phyloP scores from a whole-genome alignment of 2,113 vertebrate genomes.

The Pangasianodon gigas region DNA sequence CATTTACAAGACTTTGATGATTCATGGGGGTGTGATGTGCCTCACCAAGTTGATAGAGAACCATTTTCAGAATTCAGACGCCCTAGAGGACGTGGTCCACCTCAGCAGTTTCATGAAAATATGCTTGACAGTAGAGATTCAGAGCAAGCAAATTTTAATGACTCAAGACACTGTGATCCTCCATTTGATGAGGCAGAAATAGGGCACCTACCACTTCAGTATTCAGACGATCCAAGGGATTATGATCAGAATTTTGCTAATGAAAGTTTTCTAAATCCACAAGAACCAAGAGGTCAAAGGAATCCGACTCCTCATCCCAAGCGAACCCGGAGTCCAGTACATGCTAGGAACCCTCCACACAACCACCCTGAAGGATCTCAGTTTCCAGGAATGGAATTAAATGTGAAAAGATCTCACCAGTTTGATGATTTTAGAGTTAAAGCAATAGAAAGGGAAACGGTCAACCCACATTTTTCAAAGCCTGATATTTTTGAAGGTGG shows the following conservation, averaged over 20 bases:
- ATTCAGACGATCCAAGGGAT: background rate
- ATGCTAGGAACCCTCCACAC: constrained; percentile 9
- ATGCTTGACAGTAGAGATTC: constrained; percentile 12
- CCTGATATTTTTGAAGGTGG: background rate
- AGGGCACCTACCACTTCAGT: background rate
- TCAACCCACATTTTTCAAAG: constrained; percentile 30
- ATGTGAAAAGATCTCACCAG: constrained; percentile 32
- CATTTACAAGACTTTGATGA: constrained; percentile 64
- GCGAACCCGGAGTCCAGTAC: background rate
- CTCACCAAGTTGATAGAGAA: constrained; percentile 68
- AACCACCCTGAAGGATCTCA: constrained; percentile 60
- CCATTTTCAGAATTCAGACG: constrained; percentile 64
- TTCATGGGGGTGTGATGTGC: constrained; percentile 65
- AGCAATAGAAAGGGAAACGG: constrained; percentile 22
- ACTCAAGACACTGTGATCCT: background rate
- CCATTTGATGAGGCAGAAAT: constrained; percentile 24
- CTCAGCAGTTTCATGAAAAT: constrained; percentile 9
- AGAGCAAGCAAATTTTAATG: background rate
- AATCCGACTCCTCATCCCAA: background rate
- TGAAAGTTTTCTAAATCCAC: constrained; percentile 4
- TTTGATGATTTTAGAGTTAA: constrained; percentile 30
- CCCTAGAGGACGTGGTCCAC: constrained; percentile 47
- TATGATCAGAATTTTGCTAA: background rate
- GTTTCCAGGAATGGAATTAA: constrained; percentile 40
- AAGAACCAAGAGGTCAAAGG: constrained; percentile 10